phyloP scores from a whole-genome alignment of 1,140 invertebrate genomes.

The Drosophila rhopaloa region DNA sequence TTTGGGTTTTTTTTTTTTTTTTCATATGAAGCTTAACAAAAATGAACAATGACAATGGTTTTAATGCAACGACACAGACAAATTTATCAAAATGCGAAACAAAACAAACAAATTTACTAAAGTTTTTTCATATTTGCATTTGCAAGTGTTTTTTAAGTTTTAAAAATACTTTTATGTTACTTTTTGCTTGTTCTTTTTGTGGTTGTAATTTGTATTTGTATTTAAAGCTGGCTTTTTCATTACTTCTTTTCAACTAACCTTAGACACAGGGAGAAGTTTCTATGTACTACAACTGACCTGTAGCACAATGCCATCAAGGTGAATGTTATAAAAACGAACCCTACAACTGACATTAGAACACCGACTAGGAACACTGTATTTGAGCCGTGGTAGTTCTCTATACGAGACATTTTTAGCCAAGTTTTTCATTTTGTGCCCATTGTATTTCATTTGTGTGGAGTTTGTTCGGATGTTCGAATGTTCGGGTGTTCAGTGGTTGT shows the following conservation, averaged over 20 bases:
- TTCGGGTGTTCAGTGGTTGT: not conserved
- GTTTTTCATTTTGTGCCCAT: conserved; percentile 54
- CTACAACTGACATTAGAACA: conserved; percentile 98
- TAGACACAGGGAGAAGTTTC: conserved; percentile 98
- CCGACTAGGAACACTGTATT: conserved; percentile 98
- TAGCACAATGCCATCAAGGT: conserved; percentile 99
- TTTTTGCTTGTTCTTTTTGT: conserved; percentile 53
- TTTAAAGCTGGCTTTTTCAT: conserved; percentile 87
- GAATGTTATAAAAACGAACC: conserved; percentile 99
- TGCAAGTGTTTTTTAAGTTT: conserved; percentile 51
- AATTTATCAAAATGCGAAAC: conserved; percentile 67
- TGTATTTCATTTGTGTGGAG: conserved; percentile 11
- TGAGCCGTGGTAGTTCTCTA: conserved; percentile 96
- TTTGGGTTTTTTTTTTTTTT: conserved; percentile 15
- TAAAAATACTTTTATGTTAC: conserved; percentile 33
- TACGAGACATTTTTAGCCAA: conserved; percentile 77
- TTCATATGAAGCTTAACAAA: conserved; percentile 33
- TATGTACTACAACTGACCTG: conserved; percentile 99
- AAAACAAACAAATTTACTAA: conserved; percentile 63
- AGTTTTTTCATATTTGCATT: conserved; percentile 66
- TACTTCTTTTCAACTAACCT: conserved; percentile 91
- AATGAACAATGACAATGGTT: conserved; percentile 45
- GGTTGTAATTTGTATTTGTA: conserved; percentile 86
- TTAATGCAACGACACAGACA: conserved; percentile 60
- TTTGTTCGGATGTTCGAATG: conserved; percentile 31